These are phyloP conservation scores for Pilophorus perplexus DNA, from an alignment of 2,888 invertebrate genomes.

Conservation along the genomic window DNA sequence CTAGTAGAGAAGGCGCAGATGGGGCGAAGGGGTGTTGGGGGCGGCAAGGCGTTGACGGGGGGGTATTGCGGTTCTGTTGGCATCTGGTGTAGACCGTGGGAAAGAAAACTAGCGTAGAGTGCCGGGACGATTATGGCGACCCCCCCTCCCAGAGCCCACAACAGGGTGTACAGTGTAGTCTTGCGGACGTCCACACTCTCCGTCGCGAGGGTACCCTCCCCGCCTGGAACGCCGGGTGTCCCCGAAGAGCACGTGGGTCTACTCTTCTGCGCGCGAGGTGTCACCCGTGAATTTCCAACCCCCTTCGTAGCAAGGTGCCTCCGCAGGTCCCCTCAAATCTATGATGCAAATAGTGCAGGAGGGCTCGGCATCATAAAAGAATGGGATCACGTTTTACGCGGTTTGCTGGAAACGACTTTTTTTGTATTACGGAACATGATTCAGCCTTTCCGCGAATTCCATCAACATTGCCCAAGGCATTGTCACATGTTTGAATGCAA, in stretches of 20 bases:
- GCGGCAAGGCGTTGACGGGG: constrained; percentile 3
- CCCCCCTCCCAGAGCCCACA: neutral
- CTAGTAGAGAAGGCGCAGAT: constrained; percentile 25
- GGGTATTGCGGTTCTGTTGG: constrained; percentile 47
- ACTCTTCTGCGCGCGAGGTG: constrained; percentile 5
- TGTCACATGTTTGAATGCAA: no score
- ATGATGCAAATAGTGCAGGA: no score
- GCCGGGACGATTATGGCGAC: constrained; percentile 9
- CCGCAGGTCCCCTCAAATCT: no score
- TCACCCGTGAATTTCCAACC: neutral
- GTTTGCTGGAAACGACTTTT: no score
- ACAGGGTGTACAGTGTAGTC: neutral
- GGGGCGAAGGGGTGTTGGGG: neutral
- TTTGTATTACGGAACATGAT: no score
- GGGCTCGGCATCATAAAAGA: no score
- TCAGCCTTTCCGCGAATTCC: no score
- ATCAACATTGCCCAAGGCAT: no score
- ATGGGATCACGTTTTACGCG: no score
- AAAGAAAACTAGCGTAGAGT: constrained; percentile 38
- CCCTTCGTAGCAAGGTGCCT: no score
- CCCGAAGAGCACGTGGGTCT: constrained; percentile 13
- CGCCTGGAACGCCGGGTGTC: neutral
- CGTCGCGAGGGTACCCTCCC: no score
- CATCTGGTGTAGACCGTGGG: constrained; percentile 47
- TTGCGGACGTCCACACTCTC: neutral